phyloP scores from a whole-genome alignment of 1,140 invertebrate species.

The Macrobrachium nipponense region DNA sequence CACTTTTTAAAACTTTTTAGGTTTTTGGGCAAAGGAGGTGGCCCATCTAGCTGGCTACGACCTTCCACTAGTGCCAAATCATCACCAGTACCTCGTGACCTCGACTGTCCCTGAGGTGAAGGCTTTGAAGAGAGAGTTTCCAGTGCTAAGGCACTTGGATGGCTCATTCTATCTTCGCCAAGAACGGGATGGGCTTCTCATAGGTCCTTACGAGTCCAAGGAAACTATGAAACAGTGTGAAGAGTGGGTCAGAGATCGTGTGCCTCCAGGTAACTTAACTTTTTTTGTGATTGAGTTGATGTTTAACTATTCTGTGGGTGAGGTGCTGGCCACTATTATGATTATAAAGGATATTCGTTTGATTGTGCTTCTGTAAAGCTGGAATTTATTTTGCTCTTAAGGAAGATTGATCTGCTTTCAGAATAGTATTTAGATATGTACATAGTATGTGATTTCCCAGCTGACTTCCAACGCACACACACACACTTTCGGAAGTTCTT shows the following conservation, averaged over 20 bases:
- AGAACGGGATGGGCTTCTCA: constrained; percentile 68
- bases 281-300: too few species aligned
- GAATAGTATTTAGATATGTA: too few species aligned
- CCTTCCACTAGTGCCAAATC: constrained; percentile 69
- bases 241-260: constrained; percentile 68
- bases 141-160: constrained; percentile 70
- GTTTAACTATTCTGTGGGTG: too few species aligned
- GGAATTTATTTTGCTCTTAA: too few species aligned
- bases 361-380: too few species aligned
- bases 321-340: too few species aligned
- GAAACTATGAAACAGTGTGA: constrained; percentile 68
- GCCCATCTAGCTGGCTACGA: constrained; percentile 66
- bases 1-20: constrained; percentile 63
- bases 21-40: constrained; percentile 70
- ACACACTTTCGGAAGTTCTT: not conserved
- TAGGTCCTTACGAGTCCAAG: constrained; percentile 69
- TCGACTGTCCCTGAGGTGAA: constrained; percentile 67
- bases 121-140: constrained; percentile 67
- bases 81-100: constrained; percentile 70
- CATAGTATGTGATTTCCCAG: not conserved
- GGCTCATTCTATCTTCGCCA: constrained; percentile 70
- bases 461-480: too few species aligned
- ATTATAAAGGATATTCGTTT: too few species aligned
- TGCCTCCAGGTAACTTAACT: constrained; percentile 63
- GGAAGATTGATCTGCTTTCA: too few species aligned